A percentile compares a stretch with the other conserved stretches of the same genome.
These are phyloP conservation scores for Valencia hispanica DNA, from an alignment of 2,797 vertebrate genomes.

Conservation along the genomic window DNA sequence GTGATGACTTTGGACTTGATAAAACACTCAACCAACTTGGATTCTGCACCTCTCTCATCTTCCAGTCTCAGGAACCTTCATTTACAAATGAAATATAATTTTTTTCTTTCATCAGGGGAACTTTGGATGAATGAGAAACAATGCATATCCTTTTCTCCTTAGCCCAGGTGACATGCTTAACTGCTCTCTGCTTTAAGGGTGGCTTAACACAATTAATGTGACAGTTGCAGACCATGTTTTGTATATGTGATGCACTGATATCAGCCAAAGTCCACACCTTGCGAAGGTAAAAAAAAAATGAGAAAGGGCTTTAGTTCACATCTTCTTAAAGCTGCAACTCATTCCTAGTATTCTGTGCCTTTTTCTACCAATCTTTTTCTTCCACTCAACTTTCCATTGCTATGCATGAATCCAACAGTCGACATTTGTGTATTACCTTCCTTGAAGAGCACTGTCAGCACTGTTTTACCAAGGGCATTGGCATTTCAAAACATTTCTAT, in stretches of 20 bases:
- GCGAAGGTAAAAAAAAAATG: not conserved
- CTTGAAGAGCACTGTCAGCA: too few relatives aligned
- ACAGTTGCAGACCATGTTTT: not conserved
- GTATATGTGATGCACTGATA: not conserved
- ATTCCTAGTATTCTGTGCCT: too few relatives aligned
- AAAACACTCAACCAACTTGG: too few relatives aligned
- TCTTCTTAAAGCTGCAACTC: not conserved
- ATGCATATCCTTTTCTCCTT: not conserved
- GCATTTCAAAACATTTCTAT: not conserved
- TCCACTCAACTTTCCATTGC: not conserved
- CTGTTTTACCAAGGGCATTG: too few relatives aligned
- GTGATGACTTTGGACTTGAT: too few relatives aligned
- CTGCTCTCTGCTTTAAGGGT: not conserved
- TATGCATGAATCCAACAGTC: not conserved
- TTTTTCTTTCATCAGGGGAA: not conserved
- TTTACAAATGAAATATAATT: not conserved
- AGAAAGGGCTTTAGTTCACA: not conserved
- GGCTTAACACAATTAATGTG: not conserved
- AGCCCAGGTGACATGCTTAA: not conserved
- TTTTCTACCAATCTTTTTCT: not conserved
- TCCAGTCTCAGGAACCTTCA: not conserved
- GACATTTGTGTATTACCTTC: not conserved
- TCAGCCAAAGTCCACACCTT: not conserved
- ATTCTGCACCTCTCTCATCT: not conserved
- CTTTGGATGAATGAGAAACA: not conserved